Percentiles rank a stretch among this genome's conserved stretches.
Conservation (phyloP, 2,888 invertebrate genomes). For the Epistrophe eligans region DNA sequence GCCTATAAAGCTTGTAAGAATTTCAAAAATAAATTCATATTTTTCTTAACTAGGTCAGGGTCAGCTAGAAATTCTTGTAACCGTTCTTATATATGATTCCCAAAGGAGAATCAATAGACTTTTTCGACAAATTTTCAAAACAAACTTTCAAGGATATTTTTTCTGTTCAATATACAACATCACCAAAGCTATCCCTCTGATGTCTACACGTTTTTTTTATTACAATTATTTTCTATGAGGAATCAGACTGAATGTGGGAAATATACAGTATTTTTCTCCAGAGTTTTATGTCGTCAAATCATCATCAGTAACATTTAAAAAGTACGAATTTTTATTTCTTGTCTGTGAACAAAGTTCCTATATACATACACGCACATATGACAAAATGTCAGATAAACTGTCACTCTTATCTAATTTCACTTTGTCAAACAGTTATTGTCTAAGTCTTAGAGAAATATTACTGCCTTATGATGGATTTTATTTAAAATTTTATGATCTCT, state of each 20-base stretch:
- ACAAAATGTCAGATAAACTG: slow-evolving; percentile 14
- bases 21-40: neutral
- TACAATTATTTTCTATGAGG: slow-evolving; percentile 6
- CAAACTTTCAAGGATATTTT: slow-evolving; percentile 7
- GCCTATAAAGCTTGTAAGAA: neutral
- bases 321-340: neutral
- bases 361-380: neutral
- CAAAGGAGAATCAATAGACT: slow-evolving; percentile 1
- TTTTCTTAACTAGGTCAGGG: neutral
- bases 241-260: neutral
- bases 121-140: neutral
- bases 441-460: neutral
- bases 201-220: neutral
- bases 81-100: neutral
- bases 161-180: neutral
- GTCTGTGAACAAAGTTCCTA: neutral
- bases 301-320: slow-evolving; percentile 1
- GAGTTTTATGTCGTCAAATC: neutral
- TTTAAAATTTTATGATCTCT: slow-evolving; percentile 18
- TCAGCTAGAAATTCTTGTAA: neutral
- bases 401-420: slow-evolving; percentile 10
- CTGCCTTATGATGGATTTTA: slow-evolving; percentile 13
- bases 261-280: neutral
- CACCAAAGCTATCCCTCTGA: neutral
- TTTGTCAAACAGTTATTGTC: neutral